These are phyloP conservation scores for Caenorhabditis sp. DNA, from an alignment of 2,888 invertebrate genomes.

Conservation along the genomic window DNA sequence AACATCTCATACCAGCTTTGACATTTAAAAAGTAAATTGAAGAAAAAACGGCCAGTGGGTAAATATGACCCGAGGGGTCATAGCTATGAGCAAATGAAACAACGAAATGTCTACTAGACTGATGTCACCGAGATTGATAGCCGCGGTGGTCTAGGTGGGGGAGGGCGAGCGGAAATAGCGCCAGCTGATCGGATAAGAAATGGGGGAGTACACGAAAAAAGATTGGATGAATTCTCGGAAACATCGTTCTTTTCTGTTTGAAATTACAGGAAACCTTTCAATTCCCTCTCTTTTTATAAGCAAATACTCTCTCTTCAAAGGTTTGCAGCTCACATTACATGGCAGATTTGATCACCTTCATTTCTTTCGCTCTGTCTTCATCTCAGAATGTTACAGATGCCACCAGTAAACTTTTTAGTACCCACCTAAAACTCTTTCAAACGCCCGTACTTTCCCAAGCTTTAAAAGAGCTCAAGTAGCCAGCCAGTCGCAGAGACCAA, in stretches of 20 bases:
- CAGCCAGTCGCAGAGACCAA: conserved; percentile 36
- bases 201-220: conserved; percentile 10
- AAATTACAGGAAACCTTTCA: background rate
- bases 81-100: conserved; percentile 39
- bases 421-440: conserved; percentile 36
- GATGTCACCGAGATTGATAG: conserved; percentile 38
- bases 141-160: conserved; percentile 28
- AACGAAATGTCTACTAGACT: conserved; percentile 16
- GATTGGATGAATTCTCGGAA: background rate
- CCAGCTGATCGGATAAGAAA: conserved; percentile 38
- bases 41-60: conserved; percentile 20
- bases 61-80: conserved; percentile 44
- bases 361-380: too few relatives aligned
- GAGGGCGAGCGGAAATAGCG: conserved; percentile 10
- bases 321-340: conserved; percentile 2
- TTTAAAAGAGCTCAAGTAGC: conserved; percentile 46
- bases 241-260: background rate
- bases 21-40: too few relatives aligned
- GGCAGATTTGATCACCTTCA: background rate
- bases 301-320: conserved; percentile 1
- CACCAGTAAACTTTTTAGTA: too few relatives aligned
- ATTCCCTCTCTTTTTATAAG: background rate
- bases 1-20: too few relatives aligned
- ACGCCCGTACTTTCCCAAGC: conserved; percentile 23
- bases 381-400: too few relatives aligned